A percentile compares a stretch with the other conserved stretches of the same genome.
Evolutionary conservation across 1,140 invertebrate genomes (phyloP).

Genomic region (Eulimnadia texana): DNA sequence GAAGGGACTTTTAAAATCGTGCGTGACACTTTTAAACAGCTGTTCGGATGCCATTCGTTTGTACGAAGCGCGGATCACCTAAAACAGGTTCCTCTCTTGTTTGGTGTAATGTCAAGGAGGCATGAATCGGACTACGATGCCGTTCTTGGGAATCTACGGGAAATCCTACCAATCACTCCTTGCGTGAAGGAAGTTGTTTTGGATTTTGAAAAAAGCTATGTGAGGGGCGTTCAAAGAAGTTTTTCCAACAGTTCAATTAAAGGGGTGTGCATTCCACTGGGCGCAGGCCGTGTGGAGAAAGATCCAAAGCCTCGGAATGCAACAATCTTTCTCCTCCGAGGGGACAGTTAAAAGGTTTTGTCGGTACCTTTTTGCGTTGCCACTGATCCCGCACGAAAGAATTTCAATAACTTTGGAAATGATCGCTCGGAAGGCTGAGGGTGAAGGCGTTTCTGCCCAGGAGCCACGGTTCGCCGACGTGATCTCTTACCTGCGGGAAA

Average conservation of each 20-base stretch:
- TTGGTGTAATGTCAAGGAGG: background rate
- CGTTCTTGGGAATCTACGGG: background rate
- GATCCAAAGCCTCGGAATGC: background rate
- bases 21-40: background rate
- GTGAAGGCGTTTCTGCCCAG: background rate
- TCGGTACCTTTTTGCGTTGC: background rate
- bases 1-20: background rate
- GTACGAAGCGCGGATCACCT: background rate
- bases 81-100: background rate
- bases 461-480: background rate
- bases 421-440: background rate
- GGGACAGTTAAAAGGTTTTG: background rate
- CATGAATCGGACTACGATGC: background rate
- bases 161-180: background rate
- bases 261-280: background rate
- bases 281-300: background rate
- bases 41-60: background rate
- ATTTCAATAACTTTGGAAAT: background rate
- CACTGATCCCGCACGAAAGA: background rate
- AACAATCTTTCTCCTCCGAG: background rate
- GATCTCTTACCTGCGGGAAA: background rate
- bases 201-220: background rate
- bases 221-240: background rate
- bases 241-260: background rate
- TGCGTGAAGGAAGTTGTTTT: background rate